Base-by-base conservation (phyloP, 2,888 invertebrate species). In the Eubasilissa splendida region DNA sequence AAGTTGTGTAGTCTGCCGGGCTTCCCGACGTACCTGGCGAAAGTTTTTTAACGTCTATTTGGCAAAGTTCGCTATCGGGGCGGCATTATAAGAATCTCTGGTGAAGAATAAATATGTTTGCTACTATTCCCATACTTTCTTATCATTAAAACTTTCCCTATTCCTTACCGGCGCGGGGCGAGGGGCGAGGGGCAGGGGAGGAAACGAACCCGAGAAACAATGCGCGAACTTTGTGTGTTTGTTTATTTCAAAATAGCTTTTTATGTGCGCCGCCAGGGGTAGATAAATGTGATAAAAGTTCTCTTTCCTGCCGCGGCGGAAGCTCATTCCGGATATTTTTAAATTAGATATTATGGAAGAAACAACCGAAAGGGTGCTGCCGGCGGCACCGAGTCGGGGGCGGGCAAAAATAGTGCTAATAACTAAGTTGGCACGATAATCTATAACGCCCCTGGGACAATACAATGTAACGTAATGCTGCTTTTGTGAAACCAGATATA, bases 141-240 rank as follows among this genome's bases (percentile, higher is more conserved):
- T 82, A 80, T 82, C 82, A 80, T 82, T 82, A 82, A 82, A 82
- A 82, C 82, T 82, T 82, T 80, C 80, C 80, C 80, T 80, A 79
- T 82, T 80, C 58, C 82, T 76, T 22, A 42, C 42, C 42, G 42
- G 22, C 22, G 22, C 22, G 22, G 1, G 22, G 22, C 22, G 22
- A 22, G 22, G 22, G 22, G 22, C 22, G 22, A 22, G 22, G 22
- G 42, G 42, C 4, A 2, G 4, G 42, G 42, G 42, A 42, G 42
- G 42, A 7, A 42, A 42, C 42, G 42, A 42, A 42, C 42, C 68
- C 80, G 52, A n/a, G 33, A 73, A 77, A 76, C 81, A 81, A 71
- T 63, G 76, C 31, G 68, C n/a, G 65, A 70, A 68, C 56, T 73
- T 74, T 70, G 70, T 60, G 33, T 75, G 66, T 81, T 79, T 81